Evolutionary conservation across 1,140 invertebrate species (phyloP).

Genomic region (Aphelenchoides fujianensis): DNA sequence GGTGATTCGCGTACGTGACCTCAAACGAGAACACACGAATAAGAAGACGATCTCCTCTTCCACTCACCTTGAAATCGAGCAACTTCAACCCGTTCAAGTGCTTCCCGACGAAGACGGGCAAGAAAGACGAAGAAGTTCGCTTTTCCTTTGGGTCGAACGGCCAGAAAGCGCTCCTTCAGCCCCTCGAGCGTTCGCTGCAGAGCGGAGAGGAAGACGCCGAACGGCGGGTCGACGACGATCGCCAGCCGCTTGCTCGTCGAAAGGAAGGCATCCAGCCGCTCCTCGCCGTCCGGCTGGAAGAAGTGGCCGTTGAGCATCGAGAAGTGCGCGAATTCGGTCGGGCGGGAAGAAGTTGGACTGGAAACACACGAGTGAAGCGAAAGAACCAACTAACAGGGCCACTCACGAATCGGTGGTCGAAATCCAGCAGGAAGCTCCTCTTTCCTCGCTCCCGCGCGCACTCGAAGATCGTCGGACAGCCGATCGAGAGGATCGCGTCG

Average conservation of each 20-base stretch:
- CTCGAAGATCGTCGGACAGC: conserved; percentile 15
- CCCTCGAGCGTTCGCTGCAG: not conserved
- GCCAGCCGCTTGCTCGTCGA: not conserved
- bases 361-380: not conserved
- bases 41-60: too few relatives aligned
- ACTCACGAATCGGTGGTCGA: conserved; percentile 19
- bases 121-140: not conserved
- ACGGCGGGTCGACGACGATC: conserved; percentile 19
- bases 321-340: conserved; percentile 6
- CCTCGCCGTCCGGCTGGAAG: not conserved
- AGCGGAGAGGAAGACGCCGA: not conserved
- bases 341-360: conserved; percentile 19
- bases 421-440: conserved; percentile 15
- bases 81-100: conserved; percentile 4
- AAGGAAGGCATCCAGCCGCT: not conserved
- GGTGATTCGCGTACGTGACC: conserved; percentile 20
- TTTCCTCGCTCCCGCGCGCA: not conserved
- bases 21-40: not conserved
- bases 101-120: not conserved
- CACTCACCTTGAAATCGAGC: conserved; percentile 14
- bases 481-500: conserved; percentile 12
- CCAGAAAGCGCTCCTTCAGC: not conserved
- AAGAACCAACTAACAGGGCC: not conserved
- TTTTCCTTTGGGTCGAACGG: not conserved
- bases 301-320: conserved; percentile 3